Conservation (phyloP, 2,113 vertebrate genomes). For the Chrysemys picta region DNA sequence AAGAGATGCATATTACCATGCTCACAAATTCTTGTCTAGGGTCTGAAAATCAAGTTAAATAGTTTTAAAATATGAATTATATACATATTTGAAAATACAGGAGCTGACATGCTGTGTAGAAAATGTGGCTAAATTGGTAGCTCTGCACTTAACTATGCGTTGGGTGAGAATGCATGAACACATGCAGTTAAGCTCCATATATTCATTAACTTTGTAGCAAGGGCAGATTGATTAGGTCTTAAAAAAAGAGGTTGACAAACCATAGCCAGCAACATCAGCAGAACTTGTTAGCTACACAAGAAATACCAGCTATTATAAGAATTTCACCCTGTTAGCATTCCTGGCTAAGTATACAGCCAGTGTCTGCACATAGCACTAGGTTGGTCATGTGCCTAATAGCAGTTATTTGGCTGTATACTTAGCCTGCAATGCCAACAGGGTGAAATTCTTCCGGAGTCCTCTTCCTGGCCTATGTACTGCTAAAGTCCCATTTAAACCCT, state of each 20-base stretch:
- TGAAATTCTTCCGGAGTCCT: not conserved
- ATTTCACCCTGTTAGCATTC: no score
- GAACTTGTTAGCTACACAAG: not conserved
- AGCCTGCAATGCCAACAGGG: not conserved
- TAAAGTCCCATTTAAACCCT: not conserved
- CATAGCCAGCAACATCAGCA: not conserved
- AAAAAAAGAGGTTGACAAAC: not conserved
- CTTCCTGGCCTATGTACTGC: not conserved
- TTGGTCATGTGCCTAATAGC: no score
- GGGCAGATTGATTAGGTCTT: not conserved
- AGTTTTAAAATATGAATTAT: not conserved
- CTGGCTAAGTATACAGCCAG: no score
- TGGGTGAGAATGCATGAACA: no score
- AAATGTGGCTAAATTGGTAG: no score
- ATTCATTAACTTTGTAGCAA: not conserved
- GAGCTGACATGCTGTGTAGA: not conserved
- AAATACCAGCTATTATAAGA: not conserved
- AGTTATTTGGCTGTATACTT: not conserved
- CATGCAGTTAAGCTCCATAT: no score
- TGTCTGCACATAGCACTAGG: no score
- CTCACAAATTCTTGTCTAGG: not conserved
- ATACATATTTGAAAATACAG: not conserved
- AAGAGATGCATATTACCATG: not conserved
- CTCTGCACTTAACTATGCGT: no score
- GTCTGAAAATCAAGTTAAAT: not conserved